These are phyloP conservation scores for Bubo bubo DNA, from an alignment of 2,113 vertebrate genomes.

Conservation along the genomic window DNA sequence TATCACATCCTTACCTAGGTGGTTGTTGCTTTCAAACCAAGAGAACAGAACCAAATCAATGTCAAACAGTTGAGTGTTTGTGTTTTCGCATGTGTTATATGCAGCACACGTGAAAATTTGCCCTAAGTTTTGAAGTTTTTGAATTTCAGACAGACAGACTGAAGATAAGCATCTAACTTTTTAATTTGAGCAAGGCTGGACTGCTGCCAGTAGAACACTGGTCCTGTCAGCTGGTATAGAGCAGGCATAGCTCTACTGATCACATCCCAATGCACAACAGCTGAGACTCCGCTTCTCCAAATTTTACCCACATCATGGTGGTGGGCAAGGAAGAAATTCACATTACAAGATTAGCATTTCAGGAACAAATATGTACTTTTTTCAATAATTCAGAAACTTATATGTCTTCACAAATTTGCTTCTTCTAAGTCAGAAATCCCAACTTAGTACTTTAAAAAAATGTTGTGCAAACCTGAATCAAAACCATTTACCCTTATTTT, in stretches of 20 bases:
- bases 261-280: neutral
- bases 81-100: rapidly evolving
- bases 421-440: neutral
- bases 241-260: neutral
- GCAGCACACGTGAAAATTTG: neutral
- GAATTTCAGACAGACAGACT: neutral
- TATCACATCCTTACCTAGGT: neutral
- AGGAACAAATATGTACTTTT: neutral
- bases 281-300: neutral
- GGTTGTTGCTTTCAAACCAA: neutral
- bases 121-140: neutral
- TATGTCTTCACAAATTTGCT: neutral
- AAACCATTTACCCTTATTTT: neutral
- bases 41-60: neutral
- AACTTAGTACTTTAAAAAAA: neutral
- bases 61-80: neutral
- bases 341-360: neutral
- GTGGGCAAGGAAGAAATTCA: neutral
- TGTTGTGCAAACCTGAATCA: neutral
- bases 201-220: neutral
- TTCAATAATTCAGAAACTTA: neutral
- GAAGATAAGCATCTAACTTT: neutral
- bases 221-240: neutral
- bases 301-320: rapidly evolving
- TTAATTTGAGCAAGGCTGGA: neutral